A percentile compares a stretch with the other conserved stretches of the same genome.
phyloP scores from a whole-genome alignment of 1,140 invertebrate genomes.

The Heliothis subflexa region DNA sequence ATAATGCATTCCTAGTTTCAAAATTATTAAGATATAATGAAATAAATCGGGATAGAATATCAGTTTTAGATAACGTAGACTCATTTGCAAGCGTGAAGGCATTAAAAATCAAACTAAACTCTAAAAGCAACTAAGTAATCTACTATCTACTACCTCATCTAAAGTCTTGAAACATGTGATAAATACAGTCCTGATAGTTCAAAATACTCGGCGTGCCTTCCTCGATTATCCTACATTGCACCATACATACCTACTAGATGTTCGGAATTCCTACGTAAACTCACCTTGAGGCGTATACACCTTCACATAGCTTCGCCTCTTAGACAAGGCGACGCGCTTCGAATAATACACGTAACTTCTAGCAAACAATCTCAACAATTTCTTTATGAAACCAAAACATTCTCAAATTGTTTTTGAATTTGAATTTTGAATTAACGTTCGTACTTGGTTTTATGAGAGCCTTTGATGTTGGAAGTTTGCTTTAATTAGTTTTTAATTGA shows the following conservation, averaged over 20 bases:
- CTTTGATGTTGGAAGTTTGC: background rate
- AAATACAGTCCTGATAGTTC: background rate
- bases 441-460: slow-evolving; percentile 30
- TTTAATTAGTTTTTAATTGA: slow-evolving; percentile 7
- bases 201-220: slow-evolving; percentile 23
- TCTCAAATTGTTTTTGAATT: slow-evolving; percentile 25
- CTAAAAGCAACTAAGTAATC: background rate
- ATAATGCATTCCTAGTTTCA: too few species aligned
- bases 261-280: slow-evolving; percentile 35
- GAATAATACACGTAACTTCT: slow-evolving; percentile 36
- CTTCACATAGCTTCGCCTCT: slow-evolving; percentile 11
- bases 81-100: too few species aligned
- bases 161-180: background rate
- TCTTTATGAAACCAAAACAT: slow-evolving; percentile 46
- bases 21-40: too few species aligned
- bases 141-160: too few species aligned
- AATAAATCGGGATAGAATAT: too few species aligned
- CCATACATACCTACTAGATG: slow-evolving; percentile 2
- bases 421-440: background rate
- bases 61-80: too few species aligned
- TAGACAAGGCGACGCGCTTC: slow-evolving; percentile 9
- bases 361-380: slow-evolving; percentile 40
- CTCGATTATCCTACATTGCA: slow-evolving; percentile 10
- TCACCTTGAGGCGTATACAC: background rate
- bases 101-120: background rate